phyloP scores from a whole-genome alignment of 2,888 invertebrate species.

The Pyrrhosoma nymphula region DNA sequence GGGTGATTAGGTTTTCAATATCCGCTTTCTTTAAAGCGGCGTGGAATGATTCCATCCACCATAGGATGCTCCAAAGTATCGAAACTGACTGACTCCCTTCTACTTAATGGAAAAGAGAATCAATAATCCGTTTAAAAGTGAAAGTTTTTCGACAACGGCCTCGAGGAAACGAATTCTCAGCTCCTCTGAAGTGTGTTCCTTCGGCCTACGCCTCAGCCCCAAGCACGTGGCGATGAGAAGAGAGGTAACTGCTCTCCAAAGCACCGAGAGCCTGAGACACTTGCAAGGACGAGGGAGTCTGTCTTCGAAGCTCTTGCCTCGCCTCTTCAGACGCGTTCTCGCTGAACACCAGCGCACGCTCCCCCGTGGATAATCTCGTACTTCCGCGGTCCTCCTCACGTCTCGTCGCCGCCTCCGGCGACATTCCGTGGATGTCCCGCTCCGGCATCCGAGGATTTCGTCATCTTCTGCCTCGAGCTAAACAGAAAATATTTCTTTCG shows the following conservation, averaged over 20 bases:
- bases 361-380: no score
- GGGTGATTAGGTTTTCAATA: no score
- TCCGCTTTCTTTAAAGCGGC: no score
- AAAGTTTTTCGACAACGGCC: neutral
- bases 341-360: neutral
- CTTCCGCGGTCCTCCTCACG: no score
- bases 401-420: neutral
- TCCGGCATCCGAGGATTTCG: neutral
- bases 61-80: no score
- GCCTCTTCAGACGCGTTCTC: neutral
- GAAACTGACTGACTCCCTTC: neutral
- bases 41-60: no score
- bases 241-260: neutral
- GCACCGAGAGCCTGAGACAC: neutral
- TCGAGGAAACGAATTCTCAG: neutral
- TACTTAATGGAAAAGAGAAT: neutral
- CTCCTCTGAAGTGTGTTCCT: neutral
- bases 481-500: no score
- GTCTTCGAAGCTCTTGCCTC: neutral
- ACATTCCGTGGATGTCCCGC: neutral
- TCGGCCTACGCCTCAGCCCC: neutral
- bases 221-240: neutral
- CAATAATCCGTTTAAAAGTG: neutral
- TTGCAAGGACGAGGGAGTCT: neutral
- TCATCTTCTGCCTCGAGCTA: neutral